Conservation (phyloP, 2,113 vertebrate genomes). For the Marmota flaviventris region DNA sequence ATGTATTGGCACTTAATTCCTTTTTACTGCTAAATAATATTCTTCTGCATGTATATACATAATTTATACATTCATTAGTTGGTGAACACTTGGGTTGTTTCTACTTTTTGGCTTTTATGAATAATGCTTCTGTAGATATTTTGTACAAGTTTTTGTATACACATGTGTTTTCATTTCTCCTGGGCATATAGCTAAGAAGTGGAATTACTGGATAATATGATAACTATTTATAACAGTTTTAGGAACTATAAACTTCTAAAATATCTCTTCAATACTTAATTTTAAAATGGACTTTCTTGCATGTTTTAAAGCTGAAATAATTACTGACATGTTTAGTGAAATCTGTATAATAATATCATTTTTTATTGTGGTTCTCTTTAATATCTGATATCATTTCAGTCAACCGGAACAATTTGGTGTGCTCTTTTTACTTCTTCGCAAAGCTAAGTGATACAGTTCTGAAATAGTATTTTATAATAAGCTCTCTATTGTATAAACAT, state of each 20-base stretch:
- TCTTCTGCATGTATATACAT: background rate
- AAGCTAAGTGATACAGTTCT: slow-evolving; percentile 39
- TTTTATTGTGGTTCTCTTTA: slow-evolving; percentile 18
- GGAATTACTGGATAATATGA: slow-evolving; percentile 31
- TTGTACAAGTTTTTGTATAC: background rate
- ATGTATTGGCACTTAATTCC: background rate
- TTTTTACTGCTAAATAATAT: slow-evolving; percentile 35
- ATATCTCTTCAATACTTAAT: background rate
- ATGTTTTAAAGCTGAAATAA: slow-evolving; percentile 44
- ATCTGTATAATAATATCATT: background rate
- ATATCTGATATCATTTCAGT: slow-evolving; percentile 47
- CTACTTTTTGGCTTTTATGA: background rate
- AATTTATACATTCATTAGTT: background rate
- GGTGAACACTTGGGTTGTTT: background rate
- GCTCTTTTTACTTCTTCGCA: slow-evolving; percentile 25
- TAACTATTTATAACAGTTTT: slow-evolving; percentile 37
- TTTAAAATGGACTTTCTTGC: background rate
- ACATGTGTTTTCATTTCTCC: slow-evolving; percentile 40
- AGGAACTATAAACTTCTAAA: slow-evolving; percentile 4
- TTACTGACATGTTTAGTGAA: slow-evolving; percentile 30
- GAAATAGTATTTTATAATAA: slow-evolving; percentile 59
- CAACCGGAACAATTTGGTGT: background rate
- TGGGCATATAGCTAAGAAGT: background rate
- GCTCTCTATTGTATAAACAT: slow-evolving; percentile 27
- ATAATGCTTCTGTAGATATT: background rate